These are phyloP conservation scores for Natrix natrix DNA, from an alignment of 2,797 vertebrate species.

Conservation along the genomic window DNA sequence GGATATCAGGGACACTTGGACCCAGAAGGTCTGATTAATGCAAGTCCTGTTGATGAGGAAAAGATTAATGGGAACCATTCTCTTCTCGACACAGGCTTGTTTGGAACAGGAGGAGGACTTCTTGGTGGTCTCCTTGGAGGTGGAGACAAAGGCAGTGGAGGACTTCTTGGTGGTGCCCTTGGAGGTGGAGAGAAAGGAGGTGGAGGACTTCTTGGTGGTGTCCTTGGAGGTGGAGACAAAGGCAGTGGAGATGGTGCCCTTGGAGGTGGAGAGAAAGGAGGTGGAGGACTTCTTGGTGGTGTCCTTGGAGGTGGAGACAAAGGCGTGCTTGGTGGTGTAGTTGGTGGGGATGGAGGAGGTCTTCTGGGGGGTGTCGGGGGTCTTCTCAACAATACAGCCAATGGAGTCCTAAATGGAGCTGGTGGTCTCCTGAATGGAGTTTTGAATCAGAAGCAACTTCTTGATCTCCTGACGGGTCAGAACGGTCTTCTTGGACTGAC, in stretches of 20 bases:
- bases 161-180: no score
- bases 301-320: no score
- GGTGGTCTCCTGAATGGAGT: background rate
- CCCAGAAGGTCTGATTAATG: background rate
- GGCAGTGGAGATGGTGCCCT: background rate
- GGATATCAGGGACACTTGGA: background rate
- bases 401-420: background rate
- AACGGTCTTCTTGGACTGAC: background rate
- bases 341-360: background rate
- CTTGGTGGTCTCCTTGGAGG: no score
- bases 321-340: background rate
- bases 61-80: background rate
- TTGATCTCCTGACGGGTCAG: slow-evolving; percentile 29
- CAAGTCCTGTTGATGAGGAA: background rate
- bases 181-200: no score
- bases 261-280: background rate
- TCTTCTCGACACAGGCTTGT: background rate
- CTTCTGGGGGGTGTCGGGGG: background rate
- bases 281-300: no score
- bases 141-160: no score
- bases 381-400: background rate
- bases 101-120: slow-evolving; percentile 5
- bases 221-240: background rate
- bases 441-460: background rate
- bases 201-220: background rate